Percentiles rank a stretch among this genome's conserved stretches.
phyloP scores from a whole-genome alignment of 64 coral and sea anemone species.

The Stylophora pistillata region DNA sequence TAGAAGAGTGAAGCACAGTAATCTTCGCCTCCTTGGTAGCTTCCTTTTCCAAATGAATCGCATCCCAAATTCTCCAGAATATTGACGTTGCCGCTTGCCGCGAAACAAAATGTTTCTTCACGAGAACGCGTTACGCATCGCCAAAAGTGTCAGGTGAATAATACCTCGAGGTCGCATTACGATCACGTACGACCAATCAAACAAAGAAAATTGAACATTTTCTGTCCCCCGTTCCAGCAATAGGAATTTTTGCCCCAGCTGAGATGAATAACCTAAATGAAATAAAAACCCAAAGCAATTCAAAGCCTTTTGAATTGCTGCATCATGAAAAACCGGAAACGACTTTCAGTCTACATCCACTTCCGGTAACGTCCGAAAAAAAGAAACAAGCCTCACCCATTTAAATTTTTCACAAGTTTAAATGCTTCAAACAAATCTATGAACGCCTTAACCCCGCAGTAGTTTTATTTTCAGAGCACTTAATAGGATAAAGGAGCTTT shows the following conservation, averaged over 20 bases:
- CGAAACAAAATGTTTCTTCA: neutral
- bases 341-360: neutral
- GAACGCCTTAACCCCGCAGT: neutral
- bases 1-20: conserved; percentile 5
- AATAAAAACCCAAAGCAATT: neutral
- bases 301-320: neutral
- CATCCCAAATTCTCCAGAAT: neutral
- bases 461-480: neutral
- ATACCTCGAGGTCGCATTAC: neutral
- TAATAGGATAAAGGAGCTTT: neutral
- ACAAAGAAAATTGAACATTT: neutral
- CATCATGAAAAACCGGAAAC: conserved; percentile 14
- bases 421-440: neutral
- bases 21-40: neutral
- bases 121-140: neutral
- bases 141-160: too few species aligned
- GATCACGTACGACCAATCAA: neutral
- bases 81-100: neutral
- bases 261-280: neutral
- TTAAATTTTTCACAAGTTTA: neutral
- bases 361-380: conserved; percentile 19
- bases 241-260: neutral
- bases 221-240: neutral
- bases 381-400: neutral
- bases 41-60: neutral